Conservation (phyloP, 2,113 vertebrate species). For the Peromyscus leucopus region DNA sequence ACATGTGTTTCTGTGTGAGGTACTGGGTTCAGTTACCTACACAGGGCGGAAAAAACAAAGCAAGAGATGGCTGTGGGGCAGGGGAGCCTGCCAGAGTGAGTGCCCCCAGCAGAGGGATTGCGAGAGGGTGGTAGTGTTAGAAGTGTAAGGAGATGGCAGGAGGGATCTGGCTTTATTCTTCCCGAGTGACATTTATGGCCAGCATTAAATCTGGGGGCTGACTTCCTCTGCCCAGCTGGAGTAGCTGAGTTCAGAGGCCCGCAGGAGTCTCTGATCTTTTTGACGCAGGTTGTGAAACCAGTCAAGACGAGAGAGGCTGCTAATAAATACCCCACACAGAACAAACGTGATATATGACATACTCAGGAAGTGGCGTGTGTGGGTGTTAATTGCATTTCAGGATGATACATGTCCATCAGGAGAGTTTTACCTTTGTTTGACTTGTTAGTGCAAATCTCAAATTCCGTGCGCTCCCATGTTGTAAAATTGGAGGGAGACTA, state of each 20-base stretch:
- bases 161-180: neutral
- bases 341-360: neutral
- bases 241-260: neutral
- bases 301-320: conserved; percentile 18
- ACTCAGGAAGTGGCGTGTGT: neutral
- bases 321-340: conserved; percentile 17
- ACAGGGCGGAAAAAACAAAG: neutral
- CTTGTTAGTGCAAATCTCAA: conserved; percentile 23
- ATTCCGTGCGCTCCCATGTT: neutral
- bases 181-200: neutral
- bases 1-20: neutral
- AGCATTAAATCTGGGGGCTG: neutral
- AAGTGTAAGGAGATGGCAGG: neutral
- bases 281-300: conserved; percentile 49
- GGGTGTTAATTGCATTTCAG: conserved; percentile 32
- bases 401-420: conserved; percentile 4
- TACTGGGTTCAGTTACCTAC: neutral
- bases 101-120: neutral
- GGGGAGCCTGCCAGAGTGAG: neutral
- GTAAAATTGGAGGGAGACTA: conserved; percentile 24
- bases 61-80: neutral
- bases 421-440: conserved; percentile 23
- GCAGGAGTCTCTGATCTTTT: neutral
- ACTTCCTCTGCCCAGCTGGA: neutral
- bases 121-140: neutral